phyloP scores from a whole-genome alignment of 2,113 vertebrate species.

The Notechis scutatus region DNA sequence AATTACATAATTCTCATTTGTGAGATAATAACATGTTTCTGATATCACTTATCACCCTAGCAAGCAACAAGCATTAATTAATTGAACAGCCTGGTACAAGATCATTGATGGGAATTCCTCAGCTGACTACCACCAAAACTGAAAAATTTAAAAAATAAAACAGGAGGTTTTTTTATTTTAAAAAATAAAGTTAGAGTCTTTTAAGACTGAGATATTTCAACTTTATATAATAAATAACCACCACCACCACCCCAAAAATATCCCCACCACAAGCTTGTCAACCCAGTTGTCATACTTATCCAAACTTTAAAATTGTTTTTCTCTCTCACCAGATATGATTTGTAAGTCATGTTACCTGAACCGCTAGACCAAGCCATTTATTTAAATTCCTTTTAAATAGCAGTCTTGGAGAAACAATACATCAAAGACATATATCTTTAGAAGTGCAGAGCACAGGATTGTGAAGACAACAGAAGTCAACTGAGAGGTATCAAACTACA shows the following conservation, averaged over 20 bases:
- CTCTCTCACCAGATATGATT: conserved; percentile 41
- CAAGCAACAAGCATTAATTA: conserved; percentile 42
- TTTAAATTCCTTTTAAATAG: conserved; percentile 47
- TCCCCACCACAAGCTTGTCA: conserved; percentile 22
- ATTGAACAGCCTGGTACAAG: conserved; percentile 65
- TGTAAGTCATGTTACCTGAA: conserved; percentile 47
- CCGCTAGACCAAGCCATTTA: conserved; percentile 36
- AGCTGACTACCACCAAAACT: conserved; percentile 64
- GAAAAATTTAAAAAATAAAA: conserved; percentile 20
- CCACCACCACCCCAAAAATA: not conserved
- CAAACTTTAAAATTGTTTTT: conserved; percentile 33
- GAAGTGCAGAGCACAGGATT: not conserved
- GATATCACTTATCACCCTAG: not conserved
- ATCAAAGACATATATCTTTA: conserved; percentile 49
- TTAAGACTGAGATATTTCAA: not conserved
- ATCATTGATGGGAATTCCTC: conserved; percentile 63
- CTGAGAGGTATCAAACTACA: conserved; percentile 12
- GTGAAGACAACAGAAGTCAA: conserved; percentile 29
- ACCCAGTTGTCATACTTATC: conserved; percentile 39
- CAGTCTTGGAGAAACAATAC: conserved; percentile 37
- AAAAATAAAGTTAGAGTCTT: not conserved
- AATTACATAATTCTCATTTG: not conserved
- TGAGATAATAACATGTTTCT: not conserved
- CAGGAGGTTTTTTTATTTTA: not conserved
- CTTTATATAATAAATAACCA: conserved; percentile 11